Evolutionary conservation across 2,888 invertebrate genomes (phyloP), one percentile per base, ranked within the genome.

Genomic region (Orgyia antiqua): DNA sequence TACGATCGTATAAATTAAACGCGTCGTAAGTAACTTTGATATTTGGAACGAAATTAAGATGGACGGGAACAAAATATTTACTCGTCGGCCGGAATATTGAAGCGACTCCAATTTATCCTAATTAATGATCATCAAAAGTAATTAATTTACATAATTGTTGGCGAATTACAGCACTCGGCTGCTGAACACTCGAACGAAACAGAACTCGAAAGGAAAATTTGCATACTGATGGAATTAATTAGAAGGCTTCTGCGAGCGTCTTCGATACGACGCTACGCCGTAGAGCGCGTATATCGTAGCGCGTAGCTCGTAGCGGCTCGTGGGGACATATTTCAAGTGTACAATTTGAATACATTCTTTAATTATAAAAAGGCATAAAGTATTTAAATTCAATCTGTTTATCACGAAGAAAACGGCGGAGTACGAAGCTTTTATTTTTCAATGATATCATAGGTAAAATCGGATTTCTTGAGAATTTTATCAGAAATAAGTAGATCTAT

Each of bases 101-200:
- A 37, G 37, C 29, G 25, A 41, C 50, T 44, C 37, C 43, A 51
- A 59, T 58, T 54, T 42, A 50, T 49, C 36, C 45, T 58, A 60
- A 68, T 70, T 59, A 66, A 67, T 52, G 58, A 61, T 61, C 57
- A 64, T 65, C 63, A 61, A 46, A 52, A 66, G 62, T 64, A 58
- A 70, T 70, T 70, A 65, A 72, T 73, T 70, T 67, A 45, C 71
- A 72, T 70, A 70, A 72, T 70, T 68, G 64, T 49, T 55, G 53
- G 57, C 51, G 55, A 58, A 67, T 64, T 62, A 59, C 52, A 53
- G 51, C 56, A 53, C 58, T 55, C 51, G 61, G 64, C 70, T 67
- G 64, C 62, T 58, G 68, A 69, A 57, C 52, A 63, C 56, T 43
- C 40, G 51, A 62, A 61, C 57, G 57, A 61, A 59, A 62, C 56